Conservation (phyloP, 2,888 invertebrate species). For the Ferrisia virgata region DNA sequence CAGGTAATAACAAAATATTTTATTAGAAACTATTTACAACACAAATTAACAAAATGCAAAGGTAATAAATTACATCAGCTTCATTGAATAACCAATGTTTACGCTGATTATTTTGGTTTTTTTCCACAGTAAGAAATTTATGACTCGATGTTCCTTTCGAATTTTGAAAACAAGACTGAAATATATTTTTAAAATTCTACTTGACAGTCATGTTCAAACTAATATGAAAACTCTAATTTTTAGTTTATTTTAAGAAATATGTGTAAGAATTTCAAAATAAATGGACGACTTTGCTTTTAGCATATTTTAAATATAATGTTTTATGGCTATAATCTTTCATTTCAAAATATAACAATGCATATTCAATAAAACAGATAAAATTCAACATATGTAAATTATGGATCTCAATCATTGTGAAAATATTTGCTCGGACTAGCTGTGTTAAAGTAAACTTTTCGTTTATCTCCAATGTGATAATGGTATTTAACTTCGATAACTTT, state of each 20-base stretch:
- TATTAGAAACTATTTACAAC: not conserved
- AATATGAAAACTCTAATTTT: not conserved
- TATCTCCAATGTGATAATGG: slow-evolving; percentile 47
- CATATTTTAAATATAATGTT: too few species aligned
- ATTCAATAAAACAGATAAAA: not conserved
- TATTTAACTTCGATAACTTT: slow-evolving; percentile 66
- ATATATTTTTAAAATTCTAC: not conserved
- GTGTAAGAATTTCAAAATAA: not conserved
- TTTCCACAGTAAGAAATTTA: not conserved
- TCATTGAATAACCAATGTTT: too few species aligned
- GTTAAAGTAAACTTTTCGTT: slow-evolving; percentile 28
- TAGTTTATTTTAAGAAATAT: not conserved
- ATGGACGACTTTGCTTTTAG: not conserved
- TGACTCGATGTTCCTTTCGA: not conserved
- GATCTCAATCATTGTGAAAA: slow-evolving; percentile 21
- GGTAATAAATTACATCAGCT: not conserved
- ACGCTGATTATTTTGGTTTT: too few species aligned
- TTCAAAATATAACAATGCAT: not conserved
- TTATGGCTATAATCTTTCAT: too few species aligned
- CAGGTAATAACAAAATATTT: not conserved
- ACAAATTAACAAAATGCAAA: not conserved
- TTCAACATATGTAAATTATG: not conserved
- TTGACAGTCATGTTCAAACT: not conserved
- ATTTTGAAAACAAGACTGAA: not conserved
- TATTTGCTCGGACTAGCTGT: slow-evolving; percentile 31